These are phyloP conservation scores for Sisyra nigra DNA, from an alignment of 2,888 invertebrate genomes.

Conservation along the genomic window DNA sequence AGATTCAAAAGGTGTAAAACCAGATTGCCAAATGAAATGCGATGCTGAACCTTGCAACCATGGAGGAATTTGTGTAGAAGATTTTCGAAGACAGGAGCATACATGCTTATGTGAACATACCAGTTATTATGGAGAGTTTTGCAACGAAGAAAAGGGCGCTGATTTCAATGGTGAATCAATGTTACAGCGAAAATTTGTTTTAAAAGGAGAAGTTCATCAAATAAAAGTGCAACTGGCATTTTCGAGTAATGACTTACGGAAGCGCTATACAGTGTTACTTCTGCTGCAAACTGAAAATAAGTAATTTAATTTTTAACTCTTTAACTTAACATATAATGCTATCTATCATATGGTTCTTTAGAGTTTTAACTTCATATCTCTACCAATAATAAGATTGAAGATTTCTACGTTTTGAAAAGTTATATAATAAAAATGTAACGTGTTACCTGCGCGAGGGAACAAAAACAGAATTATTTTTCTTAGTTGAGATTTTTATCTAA, in stretches of 20 bases:
- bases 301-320: constrained; percentile 29
- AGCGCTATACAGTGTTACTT: constrained; percentile 62
- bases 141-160: constrained; percentile 79
- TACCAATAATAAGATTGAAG: too few relatives aligned
- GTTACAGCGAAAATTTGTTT: constrained; percentile 58
- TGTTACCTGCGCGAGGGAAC: too few relatives aligned
- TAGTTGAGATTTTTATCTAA: too few relatives aligned
- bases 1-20: constrained; percentile 51
- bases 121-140: constrained; percentile 77
- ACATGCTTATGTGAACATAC: constrained; percentile 80
- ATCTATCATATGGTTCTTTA: too few relatives aligned
- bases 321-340: neutral
- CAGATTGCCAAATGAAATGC: constrained; percentile 80
- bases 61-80: constrained; percentile 73
- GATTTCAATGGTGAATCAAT: constrained; percentile 79
- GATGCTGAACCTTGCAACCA: constrained; percentile 78
- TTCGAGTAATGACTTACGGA: constrained; percentile 62
- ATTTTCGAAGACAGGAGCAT: constrained; percentile 71
- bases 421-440: too few relatives aligned
- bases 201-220: constrained; percentile 53
- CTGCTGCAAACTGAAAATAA: constrained; percentile 70
- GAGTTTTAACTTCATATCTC: too few relatives aligned
- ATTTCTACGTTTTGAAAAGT: too few relatives aligned
- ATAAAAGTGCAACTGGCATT: constrained; percentile 78
- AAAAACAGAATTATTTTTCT: too few relatives aligned